Evolutionary conservation across 2,888 invertebrate genomes (phyloP), one percentile per base, ranked within the genome.

Genomic region (Tetropium fuscum): DNA sequence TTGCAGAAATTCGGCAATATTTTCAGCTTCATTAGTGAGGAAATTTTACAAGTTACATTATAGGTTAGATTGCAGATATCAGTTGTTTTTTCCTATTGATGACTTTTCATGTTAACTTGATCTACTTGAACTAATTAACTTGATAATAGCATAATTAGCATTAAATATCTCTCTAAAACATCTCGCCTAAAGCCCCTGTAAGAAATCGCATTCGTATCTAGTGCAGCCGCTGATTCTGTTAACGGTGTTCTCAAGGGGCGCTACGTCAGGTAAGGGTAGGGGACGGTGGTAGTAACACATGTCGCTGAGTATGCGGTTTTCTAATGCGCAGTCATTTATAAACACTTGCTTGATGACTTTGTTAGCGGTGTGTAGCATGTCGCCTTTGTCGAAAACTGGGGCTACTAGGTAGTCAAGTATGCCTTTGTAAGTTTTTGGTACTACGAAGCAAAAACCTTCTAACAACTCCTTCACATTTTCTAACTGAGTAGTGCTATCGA

Each of bases 181-280:
- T n/a, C 1, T 93, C 95, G 1, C 95, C 95, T 7, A 95, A 80
- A 20, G 86, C 80, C 66, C 87, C 86, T 1, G 91, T 90, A 30
- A 95, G 79, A 90, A 94, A 15, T 86, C 86, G 18, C 94, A 83
- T 81, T 95, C 94, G 5, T 86, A 83, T 0, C 89, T 89, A 7
- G 84, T 82, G 78, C 93, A 95, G 0, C 90, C 88, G 71, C 94
- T 95, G 64, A 94, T 86, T 6, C 92, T 90, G 53, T 95, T 86
- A 0, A 93, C 92, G 71, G 92, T 92, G 36, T 87, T 88, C 0
- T 78, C 71, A 13, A 96, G 80, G 0, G 88, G 89, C 49, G 81
- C 79, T 0, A 80, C 74, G 2, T 82, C 73, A 11, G 62, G 59
- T 5, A 66, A n/a, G 10, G 51, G 84, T 40, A 91, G 83, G 0